A percentile compares a stretch with the other conserved stretches of the same genome.
phyloP scores from a whole-genome alignment of 2,888 invertebrate species.

The Drosophila glabriapex region DNA sequence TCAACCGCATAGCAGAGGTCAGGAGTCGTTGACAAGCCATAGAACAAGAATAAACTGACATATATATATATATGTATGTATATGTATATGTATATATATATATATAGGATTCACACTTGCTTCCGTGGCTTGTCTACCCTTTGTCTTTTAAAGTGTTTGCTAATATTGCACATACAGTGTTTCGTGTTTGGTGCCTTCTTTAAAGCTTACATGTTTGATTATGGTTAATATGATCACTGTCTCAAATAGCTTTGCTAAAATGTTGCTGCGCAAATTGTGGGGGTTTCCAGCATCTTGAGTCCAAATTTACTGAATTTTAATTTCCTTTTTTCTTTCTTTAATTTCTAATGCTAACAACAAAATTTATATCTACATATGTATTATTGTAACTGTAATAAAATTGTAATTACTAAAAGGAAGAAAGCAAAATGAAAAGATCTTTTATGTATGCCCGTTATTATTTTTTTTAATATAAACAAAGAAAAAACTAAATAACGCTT shows the following conservation, averaged over 20 bases:
- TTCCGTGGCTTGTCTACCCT: background rate
- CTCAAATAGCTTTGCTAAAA: constrained; percentile 10
- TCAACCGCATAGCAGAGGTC: background rate
- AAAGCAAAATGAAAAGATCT: constrained; percentile 64
- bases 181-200: constrained; percentile 4
- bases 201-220: constrained; percentile 3
- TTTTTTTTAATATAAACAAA: constrained; percentile 70
- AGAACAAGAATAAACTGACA: background rate
- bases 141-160: constrained; percentile 1
- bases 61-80: background rate
- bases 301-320: constrained; percentile 42
- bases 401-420: constrained; percentile 60
- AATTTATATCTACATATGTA: constrained; percentile 68
- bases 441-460: constrained; percentile 47
- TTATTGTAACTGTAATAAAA: constrained; percentile 60
- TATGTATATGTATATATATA: background rate
- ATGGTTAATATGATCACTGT: constrained; percentile 9
- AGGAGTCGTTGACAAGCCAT: background rate
- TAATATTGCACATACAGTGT: constrained; percentile 9
- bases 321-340: constrained; percentile 25
- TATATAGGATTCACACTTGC: background rate
- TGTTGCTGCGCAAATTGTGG: constrained; percentile 18
- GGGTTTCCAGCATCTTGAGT: constrained; percentile 29
- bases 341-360: constrained; percentile 68
- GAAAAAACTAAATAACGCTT: constrained; percentile 82